Conservation (phyloP, 2,797 vertebrate genomes). For the Ispidina lecontei region DNA sequence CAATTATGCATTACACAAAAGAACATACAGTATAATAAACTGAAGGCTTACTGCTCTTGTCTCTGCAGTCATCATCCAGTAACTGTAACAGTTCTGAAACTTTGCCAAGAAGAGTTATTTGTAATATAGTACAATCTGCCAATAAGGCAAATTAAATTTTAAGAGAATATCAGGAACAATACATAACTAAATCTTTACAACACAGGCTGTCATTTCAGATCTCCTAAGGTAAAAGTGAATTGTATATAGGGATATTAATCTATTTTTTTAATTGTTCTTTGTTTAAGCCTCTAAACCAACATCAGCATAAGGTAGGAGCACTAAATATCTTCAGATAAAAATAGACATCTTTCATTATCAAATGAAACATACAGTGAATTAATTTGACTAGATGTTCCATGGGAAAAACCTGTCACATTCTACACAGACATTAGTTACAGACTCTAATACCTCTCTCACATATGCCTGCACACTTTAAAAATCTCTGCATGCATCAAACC, state of each 20-base stretch:
- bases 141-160: background rate
- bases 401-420: background rate
- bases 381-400: background rate
- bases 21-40: background rate
- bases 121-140: background rate
- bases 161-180: background rate
- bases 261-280: background rate
- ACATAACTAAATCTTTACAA: background rate
- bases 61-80: background rate
- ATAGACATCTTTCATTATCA: background rate
- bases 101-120: background rate
- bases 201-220: background rate
- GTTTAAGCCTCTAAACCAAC: background rate
- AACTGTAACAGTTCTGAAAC: background rate
- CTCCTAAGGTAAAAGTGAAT: background rate
- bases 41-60: background rate
- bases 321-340: background rate
- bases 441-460: background rate
- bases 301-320: background rate
- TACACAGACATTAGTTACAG: background rate
- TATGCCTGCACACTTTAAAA: background rate
- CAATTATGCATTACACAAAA: background rate
- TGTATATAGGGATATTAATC: background rate
- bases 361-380: background rate
- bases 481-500: background rate